Percentiles rank a stretch among this genome's conserved stretches.
These are phyloP conservation scores for Brachypodius melanocephalos DNA, from an alignment of 2,113 vertebrate genomes.

Conservation along the genomic window DNA sequence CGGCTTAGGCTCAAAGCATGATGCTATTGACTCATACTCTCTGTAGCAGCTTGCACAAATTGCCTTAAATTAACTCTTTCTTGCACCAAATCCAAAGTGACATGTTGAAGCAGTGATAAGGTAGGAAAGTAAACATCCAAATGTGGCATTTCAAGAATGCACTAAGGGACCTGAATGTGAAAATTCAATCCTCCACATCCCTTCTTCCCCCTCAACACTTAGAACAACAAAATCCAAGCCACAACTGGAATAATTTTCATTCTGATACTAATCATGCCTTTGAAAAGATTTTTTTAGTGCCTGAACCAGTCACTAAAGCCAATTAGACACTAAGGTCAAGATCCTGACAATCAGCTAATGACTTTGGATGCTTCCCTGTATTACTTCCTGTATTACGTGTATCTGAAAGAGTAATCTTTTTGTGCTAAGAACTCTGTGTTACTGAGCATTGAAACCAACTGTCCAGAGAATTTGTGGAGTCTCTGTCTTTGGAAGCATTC, in stretches of 20 bases:
- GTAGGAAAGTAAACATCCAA: not conserved
- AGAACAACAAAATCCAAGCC: not conserved
- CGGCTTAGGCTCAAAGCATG: not conserved
- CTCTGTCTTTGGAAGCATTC: not conserved
- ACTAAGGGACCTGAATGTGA: not conserved
- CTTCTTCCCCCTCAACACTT: not conserved
- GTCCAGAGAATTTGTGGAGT: not conserved
- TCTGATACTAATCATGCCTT: not conserved
- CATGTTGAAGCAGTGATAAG: not conserved
- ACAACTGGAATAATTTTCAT: not conserved
- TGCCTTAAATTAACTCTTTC: constrained; percentile 32
- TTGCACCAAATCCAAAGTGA: not conserved
- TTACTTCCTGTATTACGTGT: not conserved
- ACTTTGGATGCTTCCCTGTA: not conserved
- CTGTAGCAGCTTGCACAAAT: not conserved
- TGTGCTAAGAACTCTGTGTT: not conserved
- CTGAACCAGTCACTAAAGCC: not conserved
- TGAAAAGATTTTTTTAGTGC: not conserved
- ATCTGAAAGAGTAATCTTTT: not conserved
- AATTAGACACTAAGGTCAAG: not conserved
- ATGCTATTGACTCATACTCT: not conserved
- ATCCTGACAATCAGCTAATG: not conserved
- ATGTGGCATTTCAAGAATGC: not conserved
- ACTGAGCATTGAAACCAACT: not conserved
- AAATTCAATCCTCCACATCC: not conserved